Conservation (phyloP, 2,797 vertebrate genomes). For the Epinephelus awoara region DNA sequence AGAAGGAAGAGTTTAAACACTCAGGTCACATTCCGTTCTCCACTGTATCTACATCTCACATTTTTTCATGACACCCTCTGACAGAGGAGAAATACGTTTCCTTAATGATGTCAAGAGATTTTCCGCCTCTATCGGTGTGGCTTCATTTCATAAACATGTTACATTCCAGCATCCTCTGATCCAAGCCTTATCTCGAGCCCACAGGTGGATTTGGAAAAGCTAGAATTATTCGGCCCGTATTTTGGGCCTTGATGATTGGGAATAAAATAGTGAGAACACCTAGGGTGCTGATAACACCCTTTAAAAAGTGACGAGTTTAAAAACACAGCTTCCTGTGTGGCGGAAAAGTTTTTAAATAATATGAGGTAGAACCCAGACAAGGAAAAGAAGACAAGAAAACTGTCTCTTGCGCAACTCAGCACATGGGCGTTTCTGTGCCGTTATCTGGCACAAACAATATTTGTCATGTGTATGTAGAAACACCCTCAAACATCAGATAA, state of each 20-base stretch:
- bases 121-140: not conserved
- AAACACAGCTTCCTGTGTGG: not conserved
- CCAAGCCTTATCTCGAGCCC: slow-evolving; percentile 21
- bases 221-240: not conserved
- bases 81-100: slow-evolving; percentile 37
- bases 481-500: not conserved
- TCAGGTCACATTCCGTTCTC: slow-evolving; percentile 59
- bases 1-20: slow-evolving; percentile 51
- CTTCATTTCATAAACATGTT: slow-evolving; percentile 26
- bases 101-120: slow-evolving; percentile 35
- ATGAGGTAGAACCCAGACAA: slow-evolving; percentile 3
- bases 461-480: not conserved
- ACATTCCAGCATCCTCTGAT: slow-evolving; percentile 12
- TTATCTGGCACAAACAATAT: slow-evolving; percentile 22
- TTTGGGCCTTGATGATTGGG: not conserved
- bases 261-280: not conserved
- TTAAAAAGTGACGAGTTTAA: not conserved
- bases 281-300: not conserved
- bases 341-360: not conserved
- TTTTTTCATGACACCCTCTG: slow-evolving; percentile 35
- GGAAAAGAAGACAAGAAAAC: slow-evolving; percentile 13
- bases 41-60: slow-evolving; percentile 47
- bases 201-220: slow-evolving; percentile 21
- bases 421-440: not conserved
- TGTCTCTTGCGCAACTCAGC: not conserved